Evolutionary conservation across 1,140 invertebrate genomes (phyloP).

Genomic region (Papilio polyxenes): DNA sequence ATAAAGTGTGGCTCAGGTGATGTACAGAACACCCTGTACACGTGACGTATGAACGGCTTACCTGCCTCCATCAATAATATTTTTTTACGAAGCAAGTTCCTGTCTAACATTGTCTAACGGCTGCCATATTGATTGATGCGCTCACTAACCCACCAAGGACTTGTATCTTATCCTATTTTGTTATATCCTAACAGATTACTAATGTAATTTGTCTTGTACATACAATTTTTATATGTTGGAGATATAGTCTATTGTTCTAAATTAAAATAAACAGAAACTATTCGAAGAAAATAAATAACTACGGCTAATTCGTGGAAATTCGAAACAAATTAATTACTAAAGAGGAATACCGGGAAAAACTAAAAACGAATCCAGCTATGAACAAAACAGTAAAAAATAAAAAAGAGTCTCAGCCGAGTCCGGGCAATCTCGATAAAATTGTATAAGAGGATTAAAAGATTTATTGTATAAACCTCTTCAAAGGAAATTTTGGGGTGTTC

Average conservation of each 20-base stretch:
- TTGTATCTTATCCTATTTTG: slow-evolving; percentile 40
- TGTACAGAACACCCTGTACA: slow-evolving; percentile 55
- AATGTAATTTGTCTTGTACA: slow-evolving; percentile 31
- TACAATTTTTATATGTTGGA: background rate
- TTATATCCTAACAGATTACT: slow-evolving; percentile 33
- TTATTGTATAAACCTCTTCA: slow-evolving; percentile 75
- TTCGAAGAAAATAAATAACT: background rate
- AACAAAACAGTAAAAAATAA: slow-evolving; percentile 50
- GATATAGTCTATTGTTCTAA: background rate
- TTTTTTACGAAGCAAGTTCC: slow-evolving; percentile 61
- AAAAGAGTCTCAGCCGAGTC: slow-evolving; percentile 49
- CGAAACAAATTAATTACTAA: slow-evolving; percentile 25
- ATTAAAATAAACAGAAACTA: background rate
- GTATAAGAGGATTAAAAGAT: slow-evolving; percentile 78
- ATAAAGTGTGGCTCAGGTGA: background rate
- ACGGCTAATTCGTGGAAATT: slow-evolving; percentile 3
- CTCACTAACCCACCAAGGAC: slow-evolving; percentile 56
- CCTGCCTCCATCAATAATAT: slow-evolving; percentile 77
- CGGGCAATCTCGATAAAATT: slow-evolving; percentile 77
- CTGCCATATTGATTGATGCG: slow-evolving; percentile 69
- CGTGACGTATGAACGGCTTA: slow-evolving; percentile 61
- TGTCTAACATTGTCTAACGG: slow-evolving; percentile 61
- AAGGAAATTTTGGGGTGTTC: slow-evolving; percentile 73
- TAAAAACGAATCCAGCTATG: slow-evolving; percentile 1
- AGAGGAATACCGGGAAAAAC: slow-evolving; percentile 1